phyloP scores from a whole-genome alignment of 2,797 vertebrate genomes.

The Alfaro cultratus region DNA sequence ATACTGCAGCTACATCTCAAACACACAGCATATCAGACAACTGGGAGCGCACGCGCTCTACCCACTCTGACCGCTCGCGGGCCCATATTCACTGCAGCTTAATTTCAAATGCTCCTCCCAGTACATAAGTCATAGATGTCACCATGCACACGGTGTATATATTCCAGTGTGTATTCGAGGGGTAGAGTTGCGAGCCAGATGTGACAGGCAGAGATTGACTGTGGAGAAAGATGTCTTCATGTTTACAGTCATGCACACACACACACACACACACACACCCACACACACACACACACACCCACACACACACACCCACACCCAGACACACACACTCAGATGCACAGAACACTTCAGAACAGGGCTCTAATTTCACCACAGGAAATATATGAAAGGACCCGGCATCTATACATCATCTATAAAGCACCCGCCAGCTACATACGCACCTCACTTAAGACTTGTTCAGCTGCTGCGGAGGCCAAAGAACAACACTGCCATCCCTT shows the following conservation, averaged over 20 bases:
- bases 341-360: slow-evolving; percentile 77
- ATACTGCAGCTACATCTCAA: slow-evolving; percentile 1
- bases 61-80: slow-evolving; percentile 51
- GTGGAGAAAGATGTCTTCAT: slow-evolving; percentile 78
- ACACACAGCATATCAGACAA: slow-evolving; percentile 16
- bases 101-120: slow-evolving; percentile 75
- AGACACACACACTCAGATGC: slow-evolving; percentile 6
- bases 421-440: slow-evolving; percentile 64
- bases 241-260: slow-evolving; percentile 67
- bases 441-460: slow-evolving; percentile 62
- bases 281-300: slow-evolving; percentile 25
- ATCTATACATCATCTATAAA: slow-evolving; percentile 83
- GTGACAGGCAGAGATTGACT: slow-evolving; percentile 84
- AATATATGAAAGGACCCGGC: slow-evolving; percentile 81
- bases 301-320: slow-evolving; percentile 19
- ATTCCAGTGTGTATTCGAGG: slow-evolving; percentile 81
- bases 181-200: slow-evolving; percentile 86
- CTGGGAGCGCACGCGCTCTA: slow-evolving; percentile 18
- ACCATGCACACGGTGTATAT: slow-evolving; percentile 68
- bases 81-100: slow-evolving; percentile 73
- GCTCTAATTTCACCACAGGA: slow-evolving; percentile 80
- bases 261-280: slow-evolving; percentile 20
- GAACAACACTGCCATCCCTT: slow-evolving; percentile 37
- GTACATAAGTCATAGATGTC: slow-evolving; percentile 78
- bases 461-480: slow-evolving; percentile 26